Conservation (phyloP, 2,113 vertebrate species). For the Bufo gargarizans region DNA sequence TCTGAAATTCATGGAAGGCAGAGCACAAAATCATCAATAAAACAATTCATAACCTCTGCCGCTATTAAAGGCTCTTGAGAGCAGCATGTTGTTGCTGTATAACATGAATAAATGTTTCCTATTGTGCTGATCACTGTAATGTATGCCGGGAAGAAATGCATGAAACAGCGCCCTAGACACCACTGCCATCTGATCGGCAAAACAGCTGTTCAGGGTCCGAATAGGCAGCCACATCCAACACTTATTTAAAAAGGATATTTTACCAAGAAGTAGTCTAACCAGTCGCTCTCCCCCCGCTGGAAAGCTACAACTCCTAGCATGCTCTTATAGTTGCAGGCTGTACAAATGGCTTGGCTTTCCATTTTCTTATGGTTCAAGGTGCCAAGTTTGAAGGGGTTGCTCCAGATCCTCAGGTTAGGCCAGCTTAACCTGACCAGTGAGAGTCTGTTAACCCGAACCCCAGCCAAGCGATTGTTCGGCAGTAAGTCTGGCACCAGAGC, state of each 20-base stretch:
- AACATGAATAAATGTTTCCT: neutral
- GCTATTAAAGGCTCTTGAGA: neutral
- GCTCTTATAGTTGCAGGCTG: too few species aligned
- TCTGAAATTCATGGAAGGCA: neutral
- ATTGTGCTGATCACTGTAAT: neutral
- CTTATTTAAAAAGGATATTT: neutral
- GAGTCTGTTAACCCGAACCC: too few species aligned
- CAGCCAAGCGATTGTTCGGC: too few species aligned
- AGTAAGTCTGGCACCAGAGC: too few species aligned
- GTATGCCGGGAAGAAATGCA: neutral
- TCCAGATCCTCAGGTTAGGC: too few species aligned
- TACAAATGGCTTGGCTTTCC: too few species aligned
- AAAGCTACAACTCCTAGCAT: too few species aligned
- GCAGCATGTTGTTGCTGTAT: neutral
- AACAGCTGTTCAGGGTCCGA: neutral
- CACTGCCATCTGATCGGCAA: neutral
- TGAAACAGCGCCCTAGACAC: neutral
- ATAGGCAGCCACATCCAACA: neutral
- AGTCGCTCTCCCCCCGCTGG: too few species aligned
- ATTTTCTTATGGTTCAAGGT: too few species aligned
- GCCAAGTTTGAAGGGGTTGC: too few species aligned
- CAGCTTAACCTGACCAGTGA: too few species aligned
- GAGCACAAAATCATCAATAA: neutral
- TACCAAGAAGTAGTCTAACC: too few species aligned
- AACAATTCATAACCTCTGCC: neutral